Base-by-base conservation (phyloP, 1,140 invertebrate species). In the Melipona quadrifasciata region DNA sequence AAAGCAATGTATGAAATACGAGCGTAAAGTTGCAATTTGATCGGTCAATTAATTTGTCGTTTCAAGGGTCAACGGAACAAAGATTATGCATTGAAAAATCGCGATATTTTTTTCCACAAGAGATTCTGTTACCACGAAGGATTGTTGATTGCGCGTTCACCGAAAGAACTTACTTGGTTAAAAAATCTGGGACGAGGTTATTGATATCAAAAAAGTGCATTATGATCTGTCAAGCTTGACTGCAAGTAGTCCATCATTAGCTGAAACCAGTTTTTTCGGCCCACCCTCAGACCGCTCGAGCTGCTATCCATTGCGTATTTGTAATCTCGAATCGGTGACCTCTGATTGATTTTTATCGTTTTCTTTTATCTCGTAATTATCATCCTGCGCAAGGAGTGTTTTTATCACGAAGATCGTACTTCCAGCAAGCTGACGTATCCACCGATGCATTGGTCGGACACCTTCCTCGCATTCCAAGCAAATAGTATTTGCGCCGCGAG, bases 241-340 rank as follows among this genome's bases (percentile, higher is more conserved):
- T 80, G 81, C 68, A 86, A 88, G 87, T 82, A 88, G 87, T 91
- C 87, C 79, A 85, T 91, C 85, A 91, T 92, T 90, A 91, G 79
- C 84, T 58, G 74, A 67, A 90, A 91, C 91, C 91, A 87, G 89
- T 91, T 91, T 91, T 90, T 90, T 91, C 86, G 75, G 87, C 87
- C 90, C 87, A 89, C 82, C 86, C 86, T 90, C 84, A 84, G 82
- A 61, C 65, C 82, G 70, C 84, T 72, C 82, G 61, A 79, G 67
- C 74, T 85, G 67, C 82, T 86, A 89, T 81, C 79, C 58, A 81
- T 89, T 89, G 64, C 85, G 57, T 84, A 89, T 89, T 77, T 83
- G 65, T 67, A 51, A 89, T 75, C 76, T 58, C n/a, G 64, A 31
- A 86, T 77, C 55, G 73, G 55, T 74, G 55, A 78, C 81, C 57